A percentile compares a stretch with the other conserved stretches of the same genome.
phyloP scores from a whole-genome alignment of 2,113 vertebrate species.

The Sturnus vulgaris region DNA sequence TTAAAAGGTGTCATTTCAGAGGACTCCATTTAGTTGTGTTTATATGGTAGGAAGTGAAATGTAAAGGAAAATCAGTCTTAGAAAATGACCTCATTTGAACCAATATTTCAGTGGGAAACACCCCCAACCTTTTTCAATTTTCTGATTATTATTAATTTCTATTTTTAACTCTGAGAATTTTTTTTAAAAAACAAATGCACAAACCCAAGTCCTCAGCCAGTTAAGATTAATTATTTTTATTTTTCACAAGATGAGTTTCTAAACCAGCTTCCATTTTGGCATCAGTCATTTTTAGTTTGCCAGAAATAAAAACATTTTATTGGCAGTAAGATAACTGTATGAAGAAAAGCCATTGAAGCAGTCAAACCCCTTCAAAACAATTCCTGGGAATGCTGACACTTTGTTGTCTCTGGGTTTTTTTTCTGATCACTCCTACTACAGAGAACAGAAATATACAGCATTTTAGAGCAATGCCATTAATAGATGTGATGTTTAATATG shows the following conservation, averaged over 20 bases:
- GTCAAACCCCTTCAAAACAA: background rate
- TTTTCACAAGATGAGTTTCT: background rate
- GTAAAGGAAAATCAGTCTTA: background rate
- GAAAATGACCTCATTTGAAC: background rate
- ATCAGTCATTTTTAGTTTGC: background rate
- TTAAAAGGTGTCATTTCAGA: background rate
- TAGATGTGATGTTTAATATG: background rate
- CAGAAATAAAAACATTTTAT: background rate
- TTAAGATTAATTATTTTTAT: background rate
- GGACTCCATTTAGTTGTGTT: background rate
- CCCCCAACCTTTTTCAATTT: fast-evolving
- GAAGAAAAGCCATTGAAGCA: background rate
- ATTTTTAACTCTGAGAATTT: background rate
- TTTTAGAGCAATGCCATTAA: background rate
- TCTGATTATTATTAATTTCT: background rate
- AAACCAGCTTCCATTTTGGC: background rate
- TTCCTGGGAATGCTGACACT: background rate
- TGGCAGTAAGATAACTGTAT: background rate
- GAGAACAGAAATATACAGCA: background rate
- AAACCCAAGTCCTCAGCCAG: background rate
- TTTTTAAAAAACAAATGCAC: background rate
- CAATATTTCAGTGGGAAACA: background rate
- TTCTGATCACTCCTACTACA: background rate
- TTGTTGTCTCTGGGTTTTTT: background rate
- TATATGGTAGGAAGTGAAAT: background rate